Conservation (phyloP, 2,113 vertebrate genomes). For the Hippocampus guttulatus region DNA sequence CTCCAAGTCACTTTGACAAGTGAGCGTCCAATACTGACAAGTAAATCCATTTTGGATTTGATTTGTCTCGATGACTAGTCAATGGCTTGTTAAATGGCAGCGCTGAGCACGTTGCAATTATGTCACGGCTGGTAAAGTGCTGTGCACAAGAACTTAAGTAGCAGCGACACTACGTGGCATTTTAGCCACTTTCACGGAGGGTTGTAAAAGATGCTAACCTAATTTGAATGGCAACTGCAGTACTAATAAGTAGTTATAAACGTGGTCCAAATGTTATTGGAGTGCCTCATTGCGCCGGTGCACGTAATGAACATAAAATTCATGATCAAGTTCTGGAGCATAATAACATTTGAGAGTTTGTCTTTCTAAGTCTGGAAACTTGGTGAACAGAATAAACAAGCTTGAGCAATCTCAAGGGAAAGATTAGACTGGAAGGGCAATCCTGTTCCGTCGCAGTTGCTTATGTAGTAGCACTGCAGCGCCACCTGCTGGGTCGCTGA, state of each 20-base stretch:
- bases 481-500: background rate
- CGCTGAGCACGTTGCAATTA: constrained; percentile 5
- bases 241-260: background rate
- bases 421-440: background rate
- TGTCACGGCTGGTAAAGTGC: constrained; percentile 16
- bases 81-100: constrained; percentile 4
- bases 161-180: constrained; percentile 16
- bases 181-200: background rate
- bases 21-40: constrained; percentile 3
- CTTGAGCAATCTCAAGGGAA: background rate
- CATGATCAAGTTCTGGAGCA: background rate
- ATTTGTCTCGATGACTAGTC: background rate
- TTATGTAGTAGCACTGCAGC: background rate
- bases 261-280: background rate
- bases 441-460: background rate
- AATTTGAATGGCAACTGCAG: background rate
- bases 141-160: background rate
- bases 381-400: background rate
- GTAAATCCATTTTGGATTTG: constrained; percentile 7
- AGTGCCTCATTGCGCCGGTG: background rate
- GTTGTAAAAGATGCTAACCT: background rate
- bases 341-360: background rate
- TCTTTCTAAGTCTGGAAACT: background rate
- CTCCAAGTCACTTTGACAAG: constrained; percentile 9
- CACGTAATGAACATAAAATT: background rate